Conservation (phyloP, 2,888 invertebrate species). For the Brachyptera putata region DNA sequence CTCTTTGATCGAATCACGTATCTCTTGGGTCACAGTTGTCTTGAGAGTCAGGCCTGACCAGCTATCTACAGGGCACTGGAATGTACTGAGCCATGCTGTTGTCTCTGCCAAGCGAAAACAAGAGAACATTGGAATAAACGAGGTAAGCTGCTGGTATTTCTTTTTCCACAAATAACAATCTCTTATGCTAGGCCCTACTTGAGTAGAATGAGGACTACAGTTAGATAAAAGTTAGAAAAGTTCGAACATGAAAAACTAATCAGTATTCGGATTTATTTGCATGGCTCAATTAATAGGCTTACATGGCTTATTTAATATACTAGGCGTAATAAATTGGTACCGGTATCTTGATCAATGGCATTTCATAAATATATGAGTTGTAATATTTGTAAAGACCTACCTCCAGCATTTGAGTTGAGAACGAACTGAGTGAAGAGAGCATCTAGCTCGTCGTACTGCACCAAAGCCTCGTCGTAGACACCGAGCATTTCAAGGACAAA, state of each 20-base stretch:
- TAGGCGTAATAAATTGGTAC: no score
- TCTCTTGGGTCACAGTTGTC: slow-evolving; percentile 54
- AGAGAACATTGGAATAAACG: not conserved
- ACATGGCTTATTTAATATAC: no score
- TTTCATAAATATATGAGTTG: no score
- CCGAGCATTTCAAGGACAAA: slow-evolving; percentile 93
- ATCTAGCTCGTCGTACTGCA: slow-evolving; percentile 96
- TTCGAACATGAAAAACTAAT: not conserved
- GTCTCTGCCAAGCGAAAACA: slow-evolving; percentile 53
- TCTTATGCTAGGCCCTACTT: not conserved
- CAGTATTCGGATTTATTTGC: not conserved
- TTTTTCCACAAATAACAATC: no score
- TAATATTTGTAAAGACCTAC: no score
- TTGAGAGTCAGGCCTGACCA: slow-evolving; percentile 79
- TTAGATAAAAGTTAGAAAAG: not conserved
- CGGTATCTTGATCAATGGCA: no score
- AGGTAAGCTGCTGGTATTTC: no score
- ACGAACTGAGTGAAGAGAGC: slow-evolving; percentile 95
- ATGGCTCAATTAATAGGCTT: no score
- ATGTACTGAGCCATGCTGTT: slow-evolving; percentile 78
- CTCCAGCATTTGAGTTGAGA: slow-evolving; percentile 83
- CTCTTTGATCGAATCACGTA: slow-evolving; percentile 50
- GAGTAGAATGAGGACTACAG: not conserved
- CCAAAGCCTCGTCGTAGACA: slow-evolving; percentile 86
- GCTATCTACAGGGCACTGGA: slow-evolving; percentile 71